phyloP scores from a whole-genome alignment of 2,797 vertebrate genomes.

The Tarsius wallacei region DNA sequence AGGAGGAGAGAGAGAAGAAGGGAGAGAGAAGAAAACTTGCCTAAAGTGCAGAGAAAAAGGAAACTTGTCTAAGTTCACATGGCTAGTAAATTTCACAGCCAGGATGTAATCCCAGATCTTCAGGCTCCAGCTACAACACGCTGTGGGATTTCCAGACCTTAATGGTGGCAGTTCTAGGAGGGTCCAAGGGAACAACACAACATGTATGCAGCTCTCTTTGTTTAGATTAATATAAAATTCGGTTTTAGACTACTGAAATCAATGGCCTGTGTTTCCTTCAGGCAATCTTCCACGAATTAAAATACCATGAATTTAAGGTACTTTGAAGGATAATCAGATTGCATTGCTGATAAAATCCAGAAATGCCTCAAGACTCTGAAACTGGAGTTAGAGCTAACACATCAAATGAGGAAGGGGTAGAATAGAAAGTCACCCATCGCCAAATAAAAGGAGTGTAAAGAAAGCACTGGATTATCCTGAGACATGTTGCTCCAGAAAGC shows the following conservation, averaged over 20 bases:
- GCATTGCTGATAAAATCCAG: not conserved
- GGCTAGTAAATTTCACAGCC: not conserved
- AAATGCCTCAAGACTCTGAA: not conserved
- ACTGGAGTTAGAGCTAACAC: not conserved
- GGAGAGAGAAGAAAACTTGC: not conserved
- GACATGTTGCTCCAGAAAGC: not conserved
- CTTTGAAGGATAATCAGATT: slow-evolving; percentile 4
- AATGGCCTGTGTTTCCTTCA: not conserved
- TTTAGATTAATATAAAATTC: not conserved
- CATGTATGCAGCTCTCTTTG: not conserved
- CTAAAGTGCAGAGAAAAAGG: not conserved
- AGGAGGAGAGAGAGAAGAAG: not conserved
- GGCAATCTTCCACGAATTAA: not conserved
- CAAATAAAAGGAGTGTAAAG: not conserved
- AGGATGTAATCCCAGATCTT: not conserved
- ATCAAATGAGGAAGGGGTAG: not conserved
- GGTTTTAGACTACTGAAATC: not conserved
- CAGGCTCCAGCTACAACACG: not conserved
- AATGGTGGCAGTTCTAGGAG: not conserved
- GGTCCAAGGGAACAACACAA: not conserved
- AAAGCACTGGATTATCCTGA: not conserved
- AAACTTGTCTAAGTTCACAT: not conserved
- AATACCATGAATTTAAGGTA: not conserved
- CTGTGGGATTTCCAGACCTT: not conserved
- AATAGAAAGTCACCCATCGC: not conserved